phyloP scores from a whole-genome alignment of 2,888 invertebrate genomes.

The Papilio elwesi region DNA sequence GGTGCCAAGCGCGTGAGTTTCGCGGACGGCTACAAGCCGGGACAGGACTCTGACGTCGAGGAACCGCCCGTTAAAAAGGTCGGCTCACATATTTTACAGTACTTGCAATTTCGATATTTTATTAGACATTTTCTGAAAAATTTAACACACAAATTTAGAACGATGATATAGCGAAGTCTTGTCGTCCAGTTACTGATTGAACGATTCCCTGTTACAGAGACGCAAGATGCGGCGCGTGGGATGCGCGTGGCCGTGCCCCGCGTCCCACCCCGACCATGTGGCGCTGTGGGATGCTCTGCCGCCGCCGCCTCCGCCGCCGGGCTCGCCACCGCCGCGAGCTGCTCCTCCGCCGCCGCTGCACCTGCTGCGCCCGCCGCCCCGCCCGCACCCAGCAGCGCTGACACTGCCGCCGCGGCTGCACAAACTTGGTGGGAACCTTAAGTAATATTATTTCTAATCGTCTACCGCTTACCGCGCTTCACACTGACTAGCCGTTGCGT shows the following conservation, averaged over 20 bases:
- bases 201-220: conserved; percentile 48
- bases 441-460: too few relatives aligned
- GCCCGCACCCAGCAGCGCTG: conserved; percentile 38
- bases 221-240: conserved; percentile 63
- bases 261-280: conserved; percentile 45
- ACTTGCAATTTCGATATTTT: too few relatives aligned
- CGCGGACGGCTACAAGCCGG: conserved; percentile 79
- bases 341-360: conserved; percentile 43
- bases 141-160: neutral
- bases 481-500: too few relatives aligned
- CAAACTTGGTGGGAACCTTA: conserved; percentile 52
- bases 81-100: conserved; percentile 7
- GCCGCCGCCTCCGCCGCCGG: conserved; percentile 78
- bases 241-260: conserved; percentile 52
- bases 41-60: conserved; percentile 79
- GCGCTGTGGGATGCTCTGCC: conserved; percentile 81
- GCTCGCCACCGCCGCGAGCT: conserved; percentile 62
- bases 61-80: conserved; percentile 75
- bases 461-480: too few relatives aligned
- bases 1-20: conserved; percentile 55
- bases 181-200: neutral
- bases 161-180: neutral
- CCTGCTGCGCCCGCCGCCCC: conserved; percentile 44
- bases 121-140: neutral
- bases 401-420: conserved; percentile 6